Conservation (phyloP, 2,888 invertebrate genomes). For the Pyrochroa serraticornis region DNA sequence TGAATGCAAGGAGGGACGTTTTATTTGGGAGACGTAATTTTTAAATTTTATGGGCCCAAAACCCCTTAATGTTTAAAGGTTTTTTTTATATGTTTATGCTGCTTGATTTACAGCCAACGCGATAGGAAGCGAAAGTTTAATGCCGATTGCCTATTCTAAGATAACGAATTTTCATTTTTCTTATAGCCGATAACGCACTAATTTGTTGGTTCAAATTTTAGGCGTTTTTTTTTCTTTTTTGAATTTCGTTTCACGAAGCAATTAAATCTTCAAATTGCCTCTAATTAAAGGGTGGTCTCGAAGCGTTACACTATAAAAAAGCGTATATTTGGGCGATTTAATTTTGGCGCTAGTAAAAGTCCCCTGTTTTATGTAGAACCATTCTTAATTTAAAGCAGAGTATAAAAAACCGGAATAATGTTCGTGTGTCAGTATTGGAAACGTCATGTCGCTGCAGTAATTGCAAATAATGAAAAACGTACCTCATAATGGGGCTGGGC, state of each 20-base stretch:
- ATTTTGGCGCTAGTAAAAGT: conserved; percentile 17
- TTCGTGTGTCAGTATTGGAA: conserved; percentile 25
- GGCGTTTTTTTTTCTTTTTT: no score
- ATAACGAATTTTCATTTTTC: conserved; percentile 13
- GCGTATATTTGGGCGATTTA: conserved; percentile 11
- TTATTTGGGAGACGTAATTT: conserved; percentile 45
- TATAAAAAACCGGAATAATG: conserved; percentile 22
- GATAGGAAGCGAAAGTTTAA: conserved; percentile 34
- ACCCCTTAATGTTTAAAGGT: conserved; percentile 46
- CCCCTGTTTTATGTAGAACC: conserved; percentile 16
- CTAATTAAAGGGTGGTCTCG: neutral
- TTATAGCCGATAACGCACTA: neutral
- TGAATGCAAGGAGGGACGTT: conserved; percentile 36
- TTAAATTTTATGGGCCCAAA: conserved; percentile 48
- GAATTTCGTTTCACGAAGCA: no score
- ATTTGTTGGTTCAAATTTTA: no score
- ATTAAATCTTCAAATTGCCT: no score
- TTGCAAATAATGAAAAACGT: conserved; percentile 51
- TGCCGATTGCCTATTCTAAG: conserved; percentile 26
- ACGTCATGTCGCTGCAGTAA: conserved; percentile 49
- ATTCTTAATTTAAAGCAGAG: conserved; percentile 15
- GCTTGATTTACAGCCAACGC: conserved; percentile 32
- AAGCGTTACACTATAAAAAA: conserved; percentile 1
- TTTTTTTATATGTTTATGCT: conserved; percentile 47
- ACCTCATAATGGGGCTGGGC: conserved; percentile 28